phyloP scores from a whole-genome alignment of 2,797 vertebrate species.

The Limosa lapponica region DNA sequence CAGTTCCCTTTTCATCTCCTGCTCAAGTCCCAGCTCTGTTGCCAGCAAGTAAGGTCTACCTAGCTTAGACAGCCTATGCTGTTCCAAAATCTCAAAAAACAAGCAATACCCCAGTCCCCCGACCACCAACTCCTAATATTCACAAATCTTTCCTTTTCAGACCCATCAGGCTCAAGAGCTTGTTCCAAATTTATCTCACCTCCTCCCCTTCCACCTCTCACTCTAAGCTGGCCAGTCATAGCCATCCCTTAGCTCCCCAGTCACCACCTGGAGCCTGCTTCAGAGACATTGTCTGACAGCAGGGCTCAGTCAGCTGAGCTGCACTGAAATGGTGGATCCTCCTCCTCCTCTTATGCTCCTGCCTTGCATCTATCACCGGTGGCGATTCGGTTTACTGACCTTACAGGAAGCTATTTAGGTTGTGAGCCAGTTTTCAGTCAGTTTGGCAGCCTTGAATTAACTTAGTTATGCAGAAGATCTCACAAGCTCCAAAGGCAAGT shows the following conservation, averaged over 20 bases:
- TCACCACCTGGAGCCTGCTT: neutral
- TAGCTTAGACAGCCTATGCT: neutral
- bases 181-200: neutral
- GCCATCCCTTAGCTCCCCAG: neutral
- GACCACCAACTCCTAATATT: neutral
- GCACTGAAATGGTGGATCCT: fast-evolving
- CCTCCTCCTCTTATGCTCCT: neutral
- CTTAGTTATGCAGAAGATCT: neutral
- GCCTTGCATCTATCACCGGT: neutral
- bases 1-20: neutral
- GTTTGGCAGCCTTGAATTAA: neutral
- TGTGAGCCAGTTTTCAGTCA: neutral
- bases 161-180: neutral
- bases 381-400: neutral
- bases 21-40: neutral
- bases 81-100: neutral
- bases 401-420: neutral
- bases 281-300: fast-evolving
- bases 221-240: neutral
- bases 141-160: neutral
- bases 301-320: neutral
- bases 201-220: neutral
- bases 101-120: neutral
- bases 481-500: neutral
- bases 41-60: neutral